Evolutionary conservation across 2,113 vertebrate species (phyloP).

Genomic region (Lepus americanus): DNA sequence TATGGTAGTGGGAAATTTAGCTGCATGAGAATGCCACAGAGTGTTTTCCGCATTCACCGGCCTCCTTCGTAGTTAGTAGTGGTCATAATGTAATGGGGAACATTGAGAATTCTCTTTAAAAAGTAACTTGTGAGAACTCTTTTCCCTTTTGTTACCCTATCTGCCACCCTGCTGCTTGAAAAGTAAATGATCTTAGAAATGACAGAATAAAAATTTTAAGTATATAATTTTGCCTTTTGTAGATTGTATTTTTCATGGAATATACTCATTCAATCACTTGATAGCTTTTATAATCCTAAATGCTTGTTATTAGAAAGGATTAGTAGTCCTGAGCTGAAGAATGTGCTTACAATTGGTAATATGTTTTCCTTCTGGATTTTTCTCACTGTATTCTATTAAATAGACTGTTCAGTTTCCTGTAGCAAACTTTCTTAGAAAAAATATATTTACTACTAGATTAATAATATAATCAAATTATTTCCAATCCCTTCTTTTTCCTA

Average conservation of each 20-base stretch:
- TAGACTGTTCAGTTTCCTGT: neutral
- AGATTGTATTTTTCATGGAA: slow-evolving; percentile 58
- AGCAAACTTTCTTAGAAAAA: neutral
- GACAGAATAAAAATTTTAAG: slow-evolving; percentile 82
- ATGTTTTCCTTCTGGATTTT: neutral
- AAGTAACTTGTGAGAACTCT: neutral
- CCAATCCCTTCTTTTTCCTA: neutral
- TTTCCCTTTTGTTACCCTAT: neutral
- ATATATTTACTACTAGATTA: neutral
- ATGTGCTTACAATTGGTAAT: neutral
- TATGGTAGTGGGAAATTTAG: neutral
- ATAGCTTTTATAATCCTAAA: slow-evolving; percentile 45
- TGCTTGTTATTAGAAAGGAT: slow-evolving; percentile 61
- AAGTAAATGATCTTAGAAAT: slow-evolving; percentile 60
- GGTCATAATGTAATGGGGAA: neutral
- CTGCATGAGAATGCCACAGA: neutral
- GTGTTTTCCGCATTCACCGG: neutral
- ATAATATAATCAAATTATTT: neutral
- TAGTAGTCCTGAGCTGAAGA: slow-evolving; percentile 49
- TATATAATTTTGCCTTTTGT: slow-evolving; percentile 79
- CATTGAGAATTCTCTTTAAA: neutral
- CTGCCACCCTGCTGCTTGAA: neutral
- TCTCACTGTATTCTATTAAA: neutral
- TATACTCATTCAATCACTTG: slow-evolving; percentile 9
- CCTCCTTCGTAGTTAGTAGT: neutral